Percentiles rank a stretch among this genome's conserved stretches.
These are phyloP conservation scores for Trichogramma evanescens DNA, from an alignment of 2,888 invertebrate species.

Conservation along the genomic window DNA sequence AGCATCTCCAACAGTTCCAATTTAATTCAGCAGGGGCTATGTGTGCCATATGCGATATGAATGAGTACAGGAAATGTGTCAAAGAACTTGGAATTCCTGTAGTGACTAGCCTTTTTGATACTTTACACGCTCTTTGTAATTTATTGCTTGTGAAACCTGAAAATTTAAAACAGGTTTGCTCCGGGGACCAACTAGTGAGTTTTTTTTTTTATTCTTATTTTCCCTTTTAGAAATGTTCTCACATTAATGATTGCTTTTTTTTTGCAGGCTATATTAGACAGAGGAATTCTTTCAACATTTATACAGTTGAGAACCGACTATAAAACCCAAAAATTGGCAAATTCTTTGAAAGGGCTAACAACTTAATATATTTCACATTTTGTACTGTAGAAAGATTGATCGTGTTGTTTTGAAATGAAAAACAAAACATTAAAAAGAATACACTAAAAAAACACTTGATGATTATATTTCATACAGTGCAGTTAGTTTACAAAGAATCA, in stretches of 20 bases:
- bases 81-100: slow-evolving; percentile 69
- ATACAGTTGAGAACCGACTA: slow-evolving; percentile 92
- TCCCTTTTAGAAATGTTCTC: neutral
- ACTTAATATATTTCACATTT: slow-evolving; percentile 28
- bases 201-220: neutral
- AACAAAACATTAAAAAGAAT: slow-evolving; percentile 11
- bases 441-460: slow-evolving; percentile 18
- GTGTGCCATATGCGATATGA: slow-evolving; percentile 96
- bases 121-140: slow-evolving; percentile 92
- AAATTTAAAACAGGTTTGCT: slow-evolving; percentile 91
- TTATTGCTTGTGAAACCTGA: slow-evolving; percentile 90
- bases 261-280: slow-evolving; percentile 81
- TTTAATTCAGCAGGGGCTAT: slow-evolving; percentile 95
- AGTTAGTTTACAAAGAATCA: too few relatives aligned
- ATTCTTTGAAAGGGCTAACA: slow-evolving; percentile 47
- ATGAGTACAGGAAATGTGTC: slow-evolving; percentile 90
- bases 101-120: slow-evolving; percentile 86
- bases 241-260: slow-evolving; percentile 16
- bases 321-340: slow-evolving; percentile 76
- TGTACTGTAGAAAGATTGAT: neutral
- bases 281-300: slow-evolving; percentile 82
- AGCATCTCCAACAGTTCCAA: slow-evolving; percentile 89
- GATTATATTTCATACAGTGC: slow-evolving; percentile 1
- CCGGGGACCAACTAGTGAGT: slow-evolving; percentile 85
- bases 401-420: neutral